Evolutionary conservation across 2,888 invertebrate species (phyloP).

Genomic region (Therioaphis trifolii): DNA sequence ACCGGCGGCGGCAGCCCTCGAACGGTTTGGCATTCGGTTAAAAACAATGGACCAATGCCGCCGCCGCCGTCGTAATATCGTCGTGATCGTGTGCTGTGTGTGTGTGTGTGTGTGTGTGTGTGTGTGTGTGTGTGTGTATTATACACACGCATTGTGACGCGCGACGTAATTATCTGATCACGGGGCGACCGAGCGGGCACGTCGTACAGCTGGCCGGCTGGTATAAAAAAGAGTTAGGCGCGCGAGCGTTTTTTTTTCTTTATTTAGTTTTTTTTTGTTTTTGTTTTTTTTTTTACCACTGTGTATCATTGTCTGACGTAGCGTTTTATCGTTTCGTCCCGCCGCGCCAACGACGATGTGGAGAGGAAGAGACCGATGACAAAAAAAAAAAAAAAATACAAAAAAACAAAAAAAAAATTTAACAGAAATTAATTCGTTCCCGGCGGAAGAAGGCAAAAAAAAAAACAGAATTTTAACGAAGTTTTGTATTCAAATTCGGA

Average conservation of each 20-base stretch:
- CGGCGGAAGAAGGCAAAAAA: not conserved
- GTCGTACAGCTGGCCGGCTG: not conserved
- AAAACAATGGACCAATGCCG: slow-evolving; percentile 30
- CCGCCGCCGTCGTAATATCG: not conserved
- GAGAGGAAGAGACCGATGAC: not conserved
- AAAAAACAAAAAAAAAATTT: slow-evolving; percentile 19
- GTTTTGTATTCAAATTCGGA: slow-evolving; percentile 33
- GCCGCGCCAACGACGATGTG: no score
- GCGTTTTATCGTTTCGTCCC: not conserved
- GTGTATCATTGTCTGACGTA: no score
- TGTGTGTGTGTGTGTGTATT: not conserved
- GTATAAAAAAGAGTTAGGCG: not conserved
- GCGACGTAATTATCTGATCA: slow-evolving; percentile 41
- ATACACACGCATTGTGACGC: not conserved
- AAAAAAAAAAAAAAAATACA: not conserved
- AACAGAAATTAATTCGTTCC: slow-evolving; percentile 57
- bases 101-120: not conserved
- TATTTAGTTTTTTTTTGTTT: not conserved
- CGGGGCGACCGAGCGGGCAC: not conserved
- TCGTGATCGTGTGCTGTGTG: not conserved
- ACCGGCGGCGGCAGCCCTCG: slow-evolving; percentile 17
- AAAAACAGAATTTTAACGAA: slow-evolving; percentile 45
- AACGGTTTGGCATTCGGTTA: slow-evolving; percentile 10
- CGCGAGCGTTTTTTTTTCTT: not conserved
- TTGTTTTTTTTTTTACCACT: not conserved